Base-by-base conservation (phyloP, 1,140 invertebrate genomes). In the Euglossa dilemma region DNA sequence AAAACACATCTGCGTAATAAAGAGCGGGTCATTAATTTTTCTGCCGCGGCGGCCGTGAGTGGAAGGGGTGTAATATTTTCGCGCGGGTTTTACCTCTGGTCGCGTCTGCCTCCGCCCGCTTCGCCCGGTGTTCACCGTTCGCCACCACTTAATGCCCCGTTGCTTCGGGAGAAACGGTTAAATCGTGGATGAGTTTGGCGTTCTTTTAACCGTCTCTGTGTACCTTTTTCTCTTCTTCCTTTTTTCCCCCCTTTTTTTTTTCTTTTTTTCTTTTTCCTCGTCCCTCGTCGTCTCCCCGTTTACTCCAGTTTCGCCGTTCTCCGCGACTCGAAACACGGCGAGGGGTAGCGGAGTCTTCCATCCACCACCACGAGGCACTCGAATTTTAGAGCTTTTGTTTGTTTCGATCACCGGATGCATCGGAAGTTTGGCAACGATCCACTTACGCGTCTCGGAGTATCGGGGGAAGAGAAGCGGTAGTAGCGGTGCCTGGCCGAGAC, bases 1-100 rank as follows among this genome's bases (percentile, higher is more conserved):
- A 64, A 85, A 87, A 89, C 77, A 80, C 78, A 85, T 84, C 80
- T 75, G 82, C 61, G 78, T 80, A 89, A 84, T 89, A 89, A 87
- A 85, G 85, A 85, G 73, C 77, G 63, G 70, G 77, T 88, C 87
- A 78, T 88, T 88, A 87, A 82, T 88, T 76, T 69, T 75, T 79
- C 28, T 74, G 47, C 43, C 52, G 16, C 66, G 64, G 63, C 74
- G 43, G 64, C 70, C 64, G 57, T 50, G 25, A 36, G 59, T 47
- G 70, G 57, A 83, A 56, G 69, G 25, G 50, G 75, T 57, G 56
- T 80, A 84, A 84, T 80, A 86, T 87, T 80, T 86, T 87, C 76
- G 63, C 73, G 54, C 66, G 61, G 63, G 69, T 87, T 87, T 84
- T 57, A 76, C 81, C 67, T 25, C 56, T 23, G 45, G 23, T 45